A percentile compares a stretch with the other conserved stretches of the same genome.
Conservation (phyloP, 1,140 invertebrate genomes). For the Oncopeltus fasciatus region DNA sequence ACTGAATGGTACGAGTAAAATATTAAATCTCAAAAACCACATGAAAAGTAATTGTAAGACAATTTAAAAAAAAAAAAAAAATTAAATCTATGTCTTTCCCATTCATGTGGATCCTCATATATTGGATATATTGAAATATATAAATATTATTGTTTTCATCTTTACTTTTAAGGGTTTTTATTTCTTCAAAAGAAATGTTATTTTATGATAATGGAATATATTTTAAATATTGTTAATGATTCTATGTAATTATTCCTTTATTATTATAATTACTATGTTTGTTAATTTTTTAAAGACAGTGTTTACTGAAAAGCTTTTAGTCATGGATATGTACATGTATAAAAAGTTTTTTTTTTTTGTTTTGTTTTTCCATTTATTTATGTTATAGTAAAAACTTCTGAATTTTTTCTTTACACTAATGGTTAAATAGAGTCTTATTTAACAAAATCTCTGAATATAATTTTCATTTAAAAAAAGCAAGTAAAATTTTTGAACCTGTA, state of each 20-base stretch:
- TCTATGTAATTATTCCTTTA: constrained; percentile 2
- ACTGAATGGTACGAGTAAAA: no score
- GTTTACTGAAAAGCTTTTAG: background rate
- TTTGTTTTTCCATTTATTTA: background rate
- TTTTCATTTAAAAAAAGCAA: background rate
- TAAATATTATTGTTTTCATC: constrained; percentile 1
- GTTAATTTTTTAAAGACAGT: background rate
- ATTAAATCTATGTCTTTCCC: background rate
- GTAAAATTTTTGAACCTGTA: background rate
- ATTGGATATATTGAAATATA: constrained; percentile 1
- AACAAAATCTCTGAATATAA: background rate
- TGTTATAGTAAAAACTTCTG: background rate
- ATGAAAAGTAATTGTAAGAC: background rate
- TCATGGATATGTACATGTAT: background rate
- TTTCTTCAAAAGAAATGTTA: constrained; percentile 14
- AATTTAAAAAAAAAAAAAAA: background rate
- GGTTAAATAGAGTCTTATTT: no score
- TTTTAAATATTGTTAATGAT: constrained; percentile 12
- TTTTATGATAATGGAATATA: constrained; percentile 9
- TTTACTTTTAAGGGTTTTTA: background rate
- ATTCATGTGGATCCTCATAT: background rate
- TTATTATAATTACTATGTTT: background rate
- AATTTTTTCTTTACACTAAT: no score
- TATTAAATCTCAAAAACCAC: no score
- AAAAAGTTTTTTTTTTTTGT: background rate